These are phyloP conservation scores for Pampus argenteus DNA, from an alignment of 2,797 vertebrate species.

Conservation along the genomic window DNA sequence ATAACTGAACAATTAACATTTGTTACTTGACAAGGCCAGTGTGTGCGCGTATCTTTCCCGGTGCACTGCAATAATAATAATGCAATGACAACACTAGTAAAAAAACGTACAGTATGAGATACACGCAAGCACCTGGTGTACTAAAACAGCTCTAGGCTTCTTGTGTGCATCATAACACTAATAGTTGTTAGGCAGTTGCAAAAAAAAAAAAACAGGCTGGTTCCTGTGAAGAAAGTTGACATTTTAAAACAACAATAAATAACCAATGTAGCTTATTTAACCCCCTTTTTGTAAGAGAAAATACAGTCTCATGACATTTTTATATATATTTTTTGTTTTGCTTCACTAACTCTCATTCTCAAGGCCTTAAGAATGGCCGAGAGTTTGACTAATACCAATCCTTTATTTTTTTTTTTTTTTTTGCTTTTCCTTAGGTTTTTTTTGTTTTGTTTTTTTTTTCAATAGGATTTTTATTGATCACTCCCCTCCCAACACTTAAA, in stretches of 20 bases:
- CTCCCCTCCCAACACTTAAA: constrained; percentile 66
- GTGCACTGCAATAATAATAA: constrained; percentile 78
- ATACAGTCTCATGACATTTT: constrained; percentile 79
- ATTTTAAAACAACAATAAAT: constrained; percentile 78
- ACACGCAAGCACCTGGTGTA: constrained; percentile 36
- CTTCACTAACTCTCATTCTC: constrained; percentile 87
- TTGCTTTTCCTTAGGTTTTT: constrained; percentile 74
- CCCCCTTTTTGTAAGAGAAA: constrained; percentile 76
- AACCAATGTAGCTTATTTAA: constrained; percentile 49
- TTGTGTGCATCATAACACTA: constrained; percentile 59
- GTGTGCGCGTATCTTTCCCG: constrained; percentile 68
- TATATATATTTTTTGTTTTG: constrained; percentile 76
- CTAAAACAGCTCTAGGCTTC: constrained; percentile 43
- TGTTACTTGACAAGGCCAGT: constrained; percentile 74
- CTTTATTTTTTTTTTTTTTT: constrained; percentile 54
- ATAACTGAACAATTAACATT: constrained; percentile 71
- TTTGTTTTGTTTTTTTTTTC: constrained; percentile 71
- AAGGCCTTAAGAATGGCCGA: constrained; percentile 82
- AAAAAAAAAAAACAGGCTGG: constrained; percentile 90
- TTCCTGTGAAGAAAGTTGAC: constrained; percentile 86
- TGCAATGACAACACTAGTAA: constrained; percentile 43
- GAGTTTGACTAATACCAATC: constrained; percentile 85
- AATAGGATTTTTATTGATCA: constrained; percentile 76
- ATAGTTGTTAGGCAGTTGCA: constrained; percentile 69
- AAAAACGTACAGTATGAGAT: constrained; percentile 40